phyloP scores from a whole-genome alignment of 2,797 vertebrate genomes.

The Sebastes hubbsi region DNA sequence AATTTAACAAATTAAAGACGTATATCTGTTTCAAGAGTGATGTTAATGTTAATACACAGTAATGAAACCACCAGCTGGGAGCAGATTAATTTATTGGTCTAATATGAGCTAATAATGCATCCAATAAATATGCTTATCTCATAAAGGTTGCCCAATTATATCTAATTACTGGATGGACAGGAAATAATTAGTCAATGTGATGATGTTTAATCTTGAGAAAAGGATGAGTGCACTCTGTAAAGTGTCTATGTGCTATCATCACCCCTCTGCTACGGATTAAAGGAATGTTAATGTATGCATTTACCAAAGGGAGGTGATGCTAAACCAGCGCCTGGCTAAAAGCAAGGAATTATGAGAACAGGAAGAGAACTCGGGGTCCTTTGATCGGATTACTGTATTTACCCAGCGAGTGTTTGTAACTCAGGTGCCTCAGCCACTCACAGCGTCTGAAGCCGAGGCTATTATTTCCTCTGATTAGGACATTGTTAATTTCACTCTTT shows the following conservation, averaged over 20 bases:
- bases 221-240: slow-evolving; percentile 39
- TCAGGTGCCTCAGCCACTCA: slow-evolving; percentile 61
- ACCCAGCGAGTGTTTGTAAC: slow-evolving; percentile 62
- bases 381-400: slow-evolving; percentile 77
- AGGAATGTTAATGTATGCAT: slow-evolving; percentile 66
- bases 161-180: slow-evolving; percentile 61
- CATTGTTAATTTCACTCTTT: slow-evolving; percentile 59
- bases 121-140: slow-evolving; percentile 62
- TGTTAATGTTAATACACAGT: not conserved
- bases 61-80: slow-evolving; percentile 32
- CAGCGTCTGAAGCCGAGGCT: slow-evolving; percentile 31
- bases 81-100: slow-evolving; percentile 37
- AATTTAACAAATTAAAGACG: not conserved
- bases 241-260: slow-evolving; percentile 53
- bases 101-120: slow-evolving; percentile 56
- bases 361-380: slow-evolving; percentile 55
- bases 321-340: slow-evolving; percentile 63
- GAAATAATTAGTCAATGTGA: slow-evolving; percentile 63
- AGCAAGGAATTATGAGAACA: slow-evolving; percentile 65
- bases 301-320: slow-evolving; percentile 65
- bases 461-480: slow-evolving; percentile 71
- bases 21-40: not conserved
- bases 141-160: slow-evolving; percentile 62
- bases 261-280: slow-evolving; percentile 62
- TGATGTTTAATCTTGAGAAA: slow-evolving; percentile 60